A percentile compares a stretch with the other conserved stretches of the same genome.
Evolutionary conservation across 1,140 invertebrate genomes (phyloP).

Genomic region (Microvelia longipes): DNA sequence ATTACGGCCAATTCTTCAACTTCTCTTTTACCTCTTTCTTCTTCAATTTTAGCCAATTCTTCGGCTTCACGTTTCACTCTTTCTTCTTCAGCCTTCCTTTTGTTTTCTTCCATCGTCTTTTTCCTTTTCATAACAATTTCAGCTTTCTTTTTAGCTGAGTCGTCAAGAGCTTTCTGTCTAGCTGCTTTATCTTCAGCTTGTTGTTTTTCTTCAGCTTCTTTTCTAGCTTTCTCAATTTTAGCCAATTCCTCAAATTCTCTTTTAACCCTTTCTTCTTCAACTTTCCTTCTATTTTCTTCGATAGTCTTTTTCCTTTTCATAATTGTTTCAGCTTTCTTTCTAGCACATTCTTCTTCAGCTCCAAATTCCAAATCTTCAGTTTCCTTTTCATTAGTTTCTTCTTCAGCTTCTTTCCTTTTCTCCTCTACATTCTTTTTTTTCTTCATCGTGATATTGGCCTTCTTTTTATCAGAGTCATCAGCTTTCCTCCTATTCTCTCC

Average conservation of each 20-base stretch:
- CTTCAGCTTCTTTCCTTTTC: conserved; percentile 3
- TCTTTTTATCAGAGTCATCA: no score
- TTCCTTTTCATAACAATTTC: no score
- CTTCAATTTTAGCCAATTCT: background rate
- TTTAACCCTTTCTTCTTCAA: background rate
- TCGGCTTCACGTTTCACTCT: background rate
- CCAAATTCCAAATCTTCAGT: conserved; percentile 6
- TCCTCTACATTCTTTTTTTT: background rate
- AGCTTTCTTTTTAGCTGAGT: no score
- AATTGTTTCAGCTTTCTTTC: background rate
- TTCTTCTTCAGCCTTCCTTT: background rate
- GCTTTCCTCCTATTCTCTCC: conserved; percentile 6
- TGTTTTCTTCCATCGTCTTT: background rate
- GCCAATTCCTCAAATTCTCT: no score
- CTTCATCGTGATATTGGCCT: background rate
- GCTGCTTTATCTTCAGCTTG: no score
- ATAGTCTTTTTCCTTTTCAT: background rate
- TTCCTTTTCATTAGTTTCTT: conserved; percentile 1
- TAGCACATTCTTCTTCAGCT: background rate
- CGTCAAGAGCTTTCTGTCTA: background rate
- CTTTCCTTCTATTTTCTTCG: conserved; percentile 3
- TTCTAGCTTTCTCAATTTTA: background rate
- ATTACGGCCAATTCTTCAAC: background rate
- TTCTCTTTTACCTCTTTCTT: background rate
- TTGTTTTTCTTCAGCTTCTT: background rate